These are phyloP conservation scores for Thamnophis elegans DNA, from an alignment of 2,797 vertebrate genomes.

Conservation along the genomic window DNA sequence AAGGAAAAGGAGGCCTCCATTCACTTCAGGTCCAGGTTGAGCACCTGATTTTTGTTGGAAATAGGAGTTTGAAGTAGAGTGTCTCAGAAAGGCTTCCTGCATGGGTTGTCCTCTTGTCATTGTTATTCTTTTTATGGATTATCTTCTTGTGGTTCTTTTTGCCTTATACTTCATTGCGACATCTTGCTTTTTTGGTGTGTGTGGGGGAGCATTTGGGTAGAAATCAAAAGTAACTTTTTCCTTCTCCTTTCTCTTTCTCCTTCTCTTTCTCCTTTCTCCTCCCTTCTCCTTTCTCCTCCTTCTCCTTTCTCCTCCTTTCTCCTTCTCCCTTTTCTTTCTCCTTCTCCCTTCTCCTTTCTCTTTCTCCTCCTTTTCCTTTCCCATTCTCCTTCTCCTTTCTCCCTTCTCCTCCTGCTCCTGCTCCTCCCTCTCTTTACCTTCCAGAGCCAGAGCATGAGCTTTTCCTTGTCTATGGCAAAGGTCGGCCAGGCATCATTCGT, in stretches of 20 bases:
- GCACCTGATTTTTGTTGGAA: not conserved
- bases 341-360: no score
- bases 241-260: no score
- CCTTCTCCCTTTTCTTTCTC: no score
- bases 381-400: no score
- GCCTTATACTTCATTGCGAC: not conserved
- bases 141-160: not conserved
- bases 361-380: no score
- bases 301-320: no score
- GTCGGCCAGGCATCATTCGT: slow-evolving; percentile 92
- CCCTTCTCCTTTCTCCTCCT: no score
- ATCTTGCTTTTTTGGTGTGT: not conserved
- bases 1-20: not conserved
- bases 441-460: slow-evolving; percentile 94
- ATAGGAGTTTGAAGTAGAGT: not conserved
- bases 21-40: not conserved
- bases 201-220: not conserved
- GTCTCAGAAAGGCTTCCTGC: not conserved
- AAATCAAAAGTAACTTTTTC: not conserved
- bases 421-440: not conserved
- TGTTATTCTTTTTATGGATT: not conserved
- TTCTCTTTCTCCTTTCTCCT: no score
- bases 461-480: slow-evolving; percentile 94
- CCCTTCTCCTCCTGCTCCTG: not conserved
- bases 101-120: not conserved